These are phyloP conservation scores for Spizaetus ornatus DNA, from an alignment of 2,113 vertebrate species.

Conservation along the genomic window DNA sequence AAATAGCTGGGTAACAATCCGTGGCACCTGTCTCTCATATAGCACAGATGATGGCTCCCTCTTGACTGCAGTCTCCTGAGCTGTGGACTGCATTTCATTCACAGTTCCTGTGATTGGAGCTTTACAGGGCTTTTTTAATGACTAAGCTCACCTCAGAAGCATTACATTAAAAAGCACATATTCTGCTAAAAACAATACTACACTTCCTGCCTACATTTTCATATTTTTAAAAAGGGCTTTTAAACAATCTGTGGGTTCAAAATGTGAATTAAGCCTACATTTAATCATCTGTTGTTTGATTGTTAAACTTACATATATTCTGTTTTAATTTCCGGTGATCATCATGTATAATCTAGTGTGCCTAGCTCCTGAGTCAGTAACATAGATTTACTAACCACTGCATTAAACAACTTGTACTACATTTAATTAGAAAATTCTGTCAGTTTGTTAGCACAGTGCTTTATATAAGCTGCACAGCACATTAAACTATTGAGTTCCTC, in stretches of 20 bases:
- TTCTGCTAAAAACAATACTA: neutral
- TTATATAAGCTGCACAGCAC: neutral
- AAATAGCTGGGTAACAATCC: neutral
- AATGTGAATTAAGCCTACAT: neutral
- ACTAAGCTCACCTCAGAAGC: neutral
- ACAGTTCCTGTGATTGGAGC: neutral
- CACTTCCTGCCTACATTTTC: neutral
- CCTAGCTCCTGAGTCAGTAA: neutral
- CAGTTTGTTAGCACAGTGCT: neutral
- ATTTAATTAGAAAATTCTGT: neutral
- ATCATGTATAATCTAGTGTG: neutral
- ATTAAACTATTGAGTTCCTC: neutral
- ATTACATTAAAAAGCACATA: neutral
- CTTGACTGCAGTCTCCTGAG: neutral
- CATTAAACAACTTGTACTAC: neutral
- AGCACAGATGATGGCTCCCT: neutral
- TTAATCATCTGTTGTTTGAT: neutral
- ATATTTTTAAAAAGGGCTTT: neutral
- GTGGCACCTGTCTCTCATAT: neutral
- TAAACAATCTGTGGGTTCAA: neutral
- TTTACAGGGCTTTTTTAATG: neutral
- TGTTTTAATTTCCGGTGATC: neutral
- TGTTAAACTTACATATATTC: neutral
- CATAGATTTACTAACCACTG: neutral
- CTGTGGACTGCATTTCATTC: neutral